phyloP scores from a whole-genome alignment of 2,888 invertebrate genomes.

The Marronus borbonicus region DNA sequence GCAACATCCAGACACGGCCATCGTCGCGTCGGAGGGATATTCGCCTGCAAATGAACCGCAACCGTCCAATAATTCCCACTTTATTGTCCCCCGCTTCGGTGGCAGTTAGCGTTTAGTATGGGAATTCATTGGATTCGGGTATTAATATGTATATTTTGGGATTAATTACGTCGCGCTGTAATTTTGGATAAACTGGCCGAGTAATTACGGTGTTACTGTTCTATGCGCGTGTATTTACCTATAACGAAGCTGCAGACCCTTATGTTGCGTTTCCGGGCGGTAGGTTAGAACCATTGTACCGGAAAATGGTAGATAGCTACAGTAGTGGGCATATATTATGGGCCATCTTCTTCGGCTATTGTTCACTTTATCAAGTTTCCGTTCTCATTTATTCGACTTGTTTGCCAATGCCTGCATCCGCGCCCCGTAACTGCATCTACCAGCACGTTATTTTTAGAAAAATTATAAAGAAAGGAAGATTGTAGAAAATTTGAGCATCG shows the following conservation, averaged over 20 bases:
- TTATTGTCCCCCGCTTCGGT: slow-evolving; percentile 17
- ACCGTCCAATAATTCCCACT: slow-evolving; percentile 24
- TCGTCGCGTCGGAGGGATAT: background rate
- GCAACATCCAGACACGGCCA: too few species aligned
- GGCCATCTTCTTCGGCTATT: too few species aligned
- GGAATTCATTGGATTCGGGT: slow-evolving; percentile 31
- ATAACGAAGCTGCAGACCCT: background rate
- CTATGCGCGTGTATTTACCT: background rate
- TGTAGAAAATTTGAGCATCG: too few species aligned
- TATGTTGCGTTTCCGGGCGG: background rate
- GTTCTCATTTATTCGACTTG: too few species aligned
- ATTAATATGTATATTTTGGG: slow-evolving; percentile 42
- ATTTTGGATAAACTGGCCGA: slow-evolving; percentile 30
- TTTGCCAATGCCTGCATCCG: too few species aligned
- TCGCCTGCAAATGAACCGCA: slow-evolving; percentile 23
- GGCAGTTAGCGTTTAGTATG: slow-evolving; percentile 17
- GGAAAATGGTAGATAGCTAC: too few species aligned
- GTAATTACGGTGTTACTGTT: slow-evolving; percentile 11
- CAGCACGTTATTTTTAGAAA: too few species aligned
- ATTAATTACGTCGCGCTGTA: slow-evolving; percentile 34
- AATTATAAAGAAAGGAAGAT: too few species aligned
- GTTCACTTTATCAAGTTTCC: too few species aligned
- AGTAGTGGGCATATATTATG: too few species aligned
- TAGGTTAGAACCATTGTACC: background rate
- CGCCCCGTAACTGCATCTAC: too few species aligned